Conservation (phyloP, 2,113 vertebrate species). For the Nibea albiflora region DNA sequence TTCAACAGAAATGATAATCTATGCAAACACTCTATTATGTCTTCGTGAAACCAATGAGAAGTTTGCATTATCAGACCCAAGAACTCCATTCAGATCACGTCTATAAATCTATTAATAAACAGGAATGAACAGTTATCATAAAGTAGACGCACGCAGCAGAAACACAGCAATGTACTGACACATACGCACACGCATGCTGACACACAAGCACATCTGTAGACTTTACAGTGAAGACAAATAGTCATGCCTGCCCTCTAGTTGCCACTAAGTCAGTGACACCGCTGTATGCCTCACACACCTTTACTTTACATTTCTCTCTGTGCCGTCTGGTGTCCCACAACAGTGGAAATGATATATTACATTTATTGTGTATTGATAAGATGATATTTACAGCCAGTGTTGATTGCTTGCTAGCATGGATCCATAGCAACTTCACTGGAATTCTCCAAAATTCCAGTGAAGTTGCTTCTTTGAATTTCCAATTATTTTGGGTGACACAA, state of each 20-base stretch:
- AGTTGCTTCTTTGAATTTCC: neutral
- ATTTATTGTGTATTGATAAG: neutral
- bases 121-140: neutral
- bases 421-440: neutral
- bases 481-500: neutral
- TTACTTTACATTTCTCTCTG: neutral
- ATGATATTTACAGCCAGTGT: neutral
- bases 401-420: neutral
- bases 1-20: neutral
- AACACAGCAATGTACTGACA: neutral
- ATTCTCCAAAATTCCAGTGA: neutral
- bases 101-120: neutral
- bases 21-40: neutral
- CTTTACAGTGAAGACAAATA: conserved; percentile 50
- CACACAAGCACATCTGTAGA: conserved; percentile 21
- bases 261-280: conserved; percentile 65
- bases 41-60: neutral
- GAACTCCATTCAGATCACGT: neutral
- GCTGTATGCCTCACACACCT: conserved; percentile 2
- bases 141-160: neutral
- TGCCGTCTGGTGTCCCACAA: neutral
- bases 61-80: neutral
- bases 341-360: neutral
- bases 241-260: conserved; percentile 84
- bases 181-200: conserved; percentile 5